Percentiles rank a stretch among this genome's conserved stretches.
Conservation (phyloP, 2,797 vertebrate genomes). For the Parambassis ranga region DNA sequence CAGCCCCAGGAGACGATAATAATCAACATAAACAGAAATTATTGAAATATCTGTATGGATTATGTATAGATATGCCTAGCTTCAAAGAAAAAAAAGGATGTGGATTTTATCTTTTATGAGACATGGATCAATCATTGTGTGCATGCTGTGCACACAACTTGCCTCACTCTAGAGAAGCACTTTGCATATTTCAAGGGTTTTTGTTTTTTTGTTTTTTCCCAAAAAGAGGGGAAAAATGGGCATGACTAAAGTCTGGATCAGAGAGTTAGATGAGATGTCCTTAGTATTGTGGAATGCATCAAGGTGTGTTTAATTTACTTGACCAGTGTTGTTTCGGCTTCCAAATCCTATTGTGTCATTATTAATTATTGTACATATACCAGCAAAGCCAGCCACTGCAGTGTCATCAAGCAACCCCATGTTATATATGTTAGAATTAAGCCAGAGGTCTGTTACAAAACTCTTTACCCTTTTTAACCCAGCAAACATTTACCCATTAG, state of each 20-base stretch:
- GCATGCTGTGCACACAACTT: conserved; percentile 68
- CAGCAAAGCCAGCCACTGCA: too few relatives aligned
- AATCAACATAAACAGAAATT: conserved; percentile 69
- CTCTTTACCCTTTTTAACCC: too few relatives aligned
- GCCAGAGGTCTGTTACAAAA: too few relatives aligned
- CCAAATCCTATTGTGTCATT: too few relatives aligned
- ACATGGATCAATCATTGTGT: conserved; percentile 83
- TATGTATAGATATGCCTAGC: conserved; percentile 78
- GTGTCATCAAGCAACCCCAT: too few relatives aligned
- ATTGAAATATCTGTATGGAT: conserved; percentile 76
- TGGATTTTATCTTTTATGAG: conserved; percentile 78
- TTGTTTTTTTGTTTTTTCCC: conserved; percentile 13
- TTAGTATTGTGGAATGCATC: conserved; percentile 3
- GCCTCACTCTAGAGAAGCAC: conserved; percentile 82
- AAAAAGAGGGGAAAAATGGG: too few relatives aligned
- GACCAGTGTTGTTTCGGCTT: not conserved
- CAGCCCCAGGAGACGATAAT: conserved; percentile 83
- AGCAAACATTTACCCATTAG: too few relatives aligned
- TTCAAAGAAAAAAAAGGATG: conserved; percentile 70
- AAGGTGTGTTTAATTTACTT: conserved; percentile 1
- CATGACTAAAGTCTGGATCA: conserved; percentile 57
- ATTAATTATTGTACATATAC: not conserved
- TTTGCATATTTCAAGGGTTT: conserved; percentile 76
- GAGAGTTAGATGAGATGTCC: not conserved
- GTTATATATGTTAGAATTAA: too few relatives aligned